Conservation (phyloP, 2,888 invertebrate genomes). For the Alitta virens region DNA sequence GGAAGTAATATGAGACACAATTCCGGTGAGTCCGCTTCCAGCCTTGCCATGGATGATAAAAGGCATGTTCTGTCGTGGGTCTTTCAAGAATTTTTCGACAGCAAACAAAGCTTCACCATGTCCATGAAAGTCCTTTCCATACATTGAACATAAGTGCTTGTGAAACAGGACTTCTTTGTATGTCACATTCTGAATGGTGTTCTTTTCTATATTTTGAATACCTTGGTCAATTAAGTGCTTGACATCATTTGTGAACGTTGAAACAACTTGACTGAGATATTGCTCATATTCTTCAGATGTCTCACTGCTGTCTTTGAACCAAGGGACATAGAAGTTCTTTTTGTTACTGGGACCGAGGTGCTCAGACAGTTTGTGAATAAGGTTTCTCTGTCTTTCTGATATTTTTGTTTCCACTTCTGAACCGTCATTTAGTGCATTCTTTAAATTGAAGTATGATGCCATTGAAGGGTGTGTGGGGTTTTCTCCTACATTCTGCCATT, state of each 20-base stretch:
- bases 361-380: slow-evolving; percentile 7
- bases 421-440: background rate
- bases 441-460: slow-evolving; percentile 2
- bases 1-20: slow-evolving; percentile 17
- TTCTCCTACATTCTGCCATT: slow-evolving; percentile 12
- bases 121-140: slow-evolving; percentile 11
- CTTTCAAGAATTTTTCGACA: slow-evolving; percentile 21
- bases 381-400: background rate
- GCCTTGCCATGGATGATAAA: slow-evolving; percentile 23
- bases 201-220: background rate
- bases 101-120: slow-evolving; percentile 8
- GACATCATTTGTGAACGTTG: slow-evolving; percentile 22
- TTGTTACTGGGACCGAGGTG: slow-evolving; percentile 20
- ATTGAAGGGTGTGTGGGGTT: background rate
- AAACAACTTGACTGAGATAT: slow-evolving; percentile 20
- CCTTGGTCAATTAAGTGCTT: slow-evolving; percentile 20
- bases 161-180: slow-evolving; percentile 14
- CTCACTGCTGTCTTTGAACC: slow-evolving; percentile 5
- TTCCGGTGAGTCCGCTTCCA: slow-evolving; percentile 22
- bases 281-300: slow-evolving; percentile 13
- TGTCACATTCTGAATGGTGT: background rate
- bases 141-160: slow-evolving; percentile 7
- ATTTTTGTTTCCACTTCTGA: background rate
- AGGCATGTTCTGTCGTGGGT: slow-evolving; percentile 22
- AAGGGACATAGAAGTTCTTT: slow-evolving; percentile 21